phyloP scores from a whole-genome alignment of 2,888 invertebrate genomes.

The Coelinius sp. region DNA sequence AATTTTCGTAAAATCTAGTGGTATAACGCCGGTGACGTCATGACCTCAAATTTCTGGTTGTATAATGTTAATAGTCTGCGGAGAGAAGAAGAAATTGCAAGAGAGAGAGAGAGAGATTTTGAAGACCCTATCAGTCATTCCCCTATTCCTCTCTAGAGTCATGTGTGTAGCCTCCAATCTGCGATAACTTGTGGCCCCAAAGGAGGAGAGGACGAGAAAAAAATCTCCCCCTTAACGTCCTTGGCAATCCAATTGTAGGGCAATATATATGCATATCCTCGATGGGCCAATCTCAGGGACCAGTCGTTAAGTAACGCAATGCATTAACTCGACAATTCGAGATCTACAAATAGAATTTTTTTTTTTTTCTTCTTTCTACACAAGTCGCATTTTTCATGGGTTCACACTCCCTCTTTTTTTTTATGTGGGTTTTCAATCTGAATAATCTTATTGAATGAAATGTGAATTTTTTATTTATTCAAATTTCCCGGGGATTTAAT shows the following conservation, averaged over 20 bases:
- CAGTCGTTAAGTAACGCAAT: slow-evolving; percentile 2
- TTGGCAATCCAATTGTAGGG: not conserved
- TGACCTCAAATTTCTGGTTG: slow-evolving; percentile 6
- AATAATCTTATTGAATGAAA: slow-evolving; percentile 23
- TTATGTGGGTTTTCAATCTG: not conserved
- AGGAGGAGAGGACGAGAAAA: not conserved
- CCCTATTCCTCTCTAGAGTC: not conserved
- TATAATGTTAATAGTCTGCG: slow-evolving; percentile 6
- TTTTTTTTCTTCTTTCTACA: too few relatives aligned
- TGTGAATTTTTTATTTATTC: not conserved
- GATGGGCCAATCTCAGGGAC: not conserved
- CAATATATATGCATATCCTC: slow-evolving; percentile 14
- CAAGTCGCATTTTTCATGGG: not conserved
- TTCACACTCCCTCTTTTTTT: not conserved
- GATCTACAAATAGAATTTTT: slow-evolving; percentile 11
- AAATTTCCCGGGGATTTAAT: not conserved
- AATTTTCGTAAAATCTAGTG: slow-evolving; percentile 12
- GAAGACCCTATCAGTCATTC: not conserved
- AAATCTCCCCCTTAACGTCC: not conserved
- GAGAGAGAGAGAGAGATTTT: not conserved
- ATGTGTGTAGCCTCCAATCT: slow-evolving; percentile 14
- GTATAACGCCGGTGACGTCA: not conserved
- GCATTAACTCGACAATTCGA: slow-evolving; percentile 4
- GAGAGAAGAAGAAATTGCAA: not conserved
- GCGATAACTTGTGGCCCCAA: not conserved